A percentile compares a stretch with the other conserved stretches of the same genome.
phyloP scores from a whole-genome alignment of 1,140 invertebrate species.

The Leucophenga varia region DNA sequence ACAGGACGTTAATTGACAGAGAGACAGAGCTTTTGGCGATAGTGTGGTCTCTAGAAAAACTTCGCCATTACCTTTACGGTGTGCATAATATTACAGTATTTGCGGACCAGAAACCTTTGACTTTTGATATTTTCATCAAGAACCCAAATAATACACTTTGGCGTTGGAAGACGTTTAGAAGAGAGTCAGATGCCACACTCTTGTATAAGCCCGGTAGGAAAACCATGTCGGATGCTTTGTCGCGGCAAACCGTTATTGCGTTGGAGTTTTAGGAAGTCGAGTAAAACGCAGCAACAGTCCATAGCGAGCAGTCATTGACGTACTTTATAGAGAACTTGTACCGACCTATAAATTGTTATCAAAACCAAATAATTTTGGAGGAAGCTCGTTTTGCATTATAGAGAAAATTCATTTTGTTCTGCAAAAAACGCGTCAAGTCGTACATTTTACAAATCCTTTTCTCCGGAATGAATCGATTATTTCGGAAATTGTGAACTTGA shows the following conservation, averaged over 20 bases:
- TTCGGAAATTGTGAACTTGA: too few species aligned
- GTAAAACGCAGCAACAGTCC: not conserved
- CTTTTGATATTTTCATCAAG: slow-evolving; percentile 55
- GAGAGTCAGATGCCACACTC: too few species aligned
- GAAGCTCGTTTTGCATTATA: not conserved
- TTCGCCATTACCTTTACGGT: slow-evolving; percentile 57
- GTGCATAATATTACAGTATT: slow-evolving; percentile 54
- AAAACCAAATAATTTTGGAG: not conserved
- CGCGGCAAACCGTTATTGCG: slow-evolving; percentile 15
- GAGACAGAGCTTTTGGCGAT: slow-evolving; percentile 57
- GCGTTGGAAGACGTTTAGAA: slow-evolving; percentile 59
- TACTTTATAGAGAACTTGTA: not conserved
- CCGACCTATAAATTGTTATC: not conserved
- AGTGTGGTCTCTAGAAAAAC: slow-evolving; percentile 57
- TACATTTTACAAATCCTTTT: not conserved
- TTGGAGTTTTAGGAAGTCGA: not conserved
- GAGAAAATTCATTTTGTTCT: not conserved
- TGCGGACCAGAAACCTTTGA: slow-evolving; percentile 59
- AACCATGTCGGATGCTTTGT: slow-evolving; percentile 38
- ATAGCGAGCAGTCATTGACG: not conserved
- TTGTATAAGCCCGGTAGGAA: slow-evolving; percentile 39
- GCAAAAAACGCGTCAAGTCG: too few species aligned
- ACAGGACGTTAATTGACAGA: slow-evolving; percentile 36
- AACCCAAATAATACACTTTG: slow-evolving; percentile 56
- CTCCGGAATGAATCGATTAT: too few species aligned